Evolutionary conservation across 2,113 vertebrate genomes (phyloP).

Genomic region (Cichladusa arquata): DNA sequence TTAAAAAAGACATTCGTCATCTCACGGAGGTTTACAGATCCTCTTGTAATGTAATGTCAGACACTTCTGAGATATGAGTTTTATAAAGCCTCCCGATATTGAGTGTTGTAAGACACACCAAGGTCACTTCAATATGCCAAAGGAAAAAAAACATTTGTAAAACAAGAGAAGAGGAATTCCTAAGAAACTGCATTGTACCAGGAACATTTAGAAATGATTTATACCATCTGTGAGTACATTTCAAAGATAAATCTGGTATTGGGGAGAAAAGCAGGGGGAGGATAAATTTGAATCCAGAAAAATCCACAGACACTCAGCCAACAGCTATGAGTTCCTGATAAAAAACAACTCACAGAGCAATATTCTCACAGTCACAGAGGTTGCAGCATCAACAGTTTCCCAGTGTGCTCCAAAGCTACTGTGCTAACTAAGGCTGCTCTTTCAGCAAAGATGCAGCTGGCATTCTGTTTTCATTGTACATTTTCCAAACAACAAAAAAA

Average conservation of each 20-base stretch:
- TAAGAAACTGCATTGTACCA: constrained; percentile 49
- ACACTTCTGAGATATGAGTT: constrained; percentile 84
- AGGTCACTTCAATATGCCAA: constrained; percentile 75
- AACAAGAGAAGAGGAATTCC: constrained; percentile 65
- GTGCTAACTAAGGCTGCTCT: constrained; percentile 63
- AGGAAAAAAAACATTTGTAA: constrained; percentile 47
- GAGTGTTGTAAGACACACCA: constrained; percentile 80
- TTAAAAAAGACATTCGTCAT: constrained; percentile 86
- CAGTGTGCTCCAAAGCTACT: constrained; percentile 54
- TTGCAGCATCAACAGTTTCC: constrained; percentile 67
- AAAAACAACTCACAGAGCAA: constrained; percentile 62
- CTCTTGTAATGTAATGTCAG: constrained; percentile 85
- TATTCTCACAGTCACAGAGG: constrained; percentile 68
- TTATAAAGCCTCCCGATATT: constrained; percentile 75
- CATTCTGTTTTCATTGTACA: constrained; percentile 37
- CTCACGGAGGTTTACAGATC: constrained; percentile 78
- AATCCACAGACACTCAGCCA: constrained; percentile 68
- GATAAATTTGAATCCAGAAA: constrained; percentile 66
- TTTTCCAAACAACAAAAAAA: constrained; percentile 54
- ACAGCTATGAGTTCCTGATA: constrained; percentile 67
- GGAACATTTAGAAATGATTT: constrained; percentile 64
- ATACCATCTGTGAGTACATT: constrained; percentile 64
- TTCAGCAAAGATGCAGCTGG: constrained; percentile 68
- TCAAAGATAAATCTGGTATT: constrained; percentile 65
- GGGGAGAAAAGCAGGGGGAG: background rate